phyloP scores from a whole-genome alignment of 2,113 vertebrate genomes.

The Coturnix japonica region DNA sequence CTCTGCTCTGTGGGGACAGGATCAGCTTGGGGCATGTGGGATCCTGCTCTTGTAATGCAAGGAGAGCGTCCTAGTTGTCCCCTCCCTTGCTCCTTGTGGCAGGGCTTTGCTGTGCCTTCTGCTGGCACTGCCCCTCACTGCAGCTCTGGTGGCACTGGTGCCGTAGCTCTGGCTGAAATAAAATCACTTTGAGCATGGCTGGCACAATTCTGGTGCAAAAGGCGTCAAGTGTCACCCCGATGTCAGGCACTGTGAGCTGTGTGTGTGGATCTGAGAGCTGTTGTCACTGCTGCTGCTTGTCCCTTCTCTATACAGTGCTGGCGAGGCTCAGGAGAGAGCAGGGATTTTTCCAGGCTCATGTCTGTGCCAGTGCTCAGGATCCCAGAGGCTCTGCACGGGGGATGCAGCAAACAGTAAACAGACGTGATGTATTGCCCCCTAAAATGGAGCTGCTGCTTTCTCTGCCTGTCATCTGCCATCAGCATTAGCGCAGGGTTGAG shows the following conservation, averaged over 20 bases:
- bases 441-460: constrained; percentile 53
- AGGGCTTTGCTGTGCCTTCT: accelerated
- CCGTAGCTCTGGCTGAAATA: neutral
- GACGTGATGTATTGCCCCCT: constrained; percentile 40
- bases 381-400: constrained; percentile 11
- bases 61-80: neutral
- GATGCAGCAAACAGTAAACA: constrained; percentile 41
- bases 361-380: constrained; percentile 3
- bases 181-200: accelerated
- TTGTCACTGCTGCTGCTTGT: neutral
- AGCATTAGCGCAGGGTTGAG: neutral
- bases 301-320: neutral
- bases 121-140: neutral
- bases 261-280: neutral
- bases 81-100: neutral
- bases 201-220: neutral
- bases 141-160: neutral
- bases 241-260: neutral
- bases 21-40: accelerated
- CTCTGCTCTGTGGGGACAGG: neutral
- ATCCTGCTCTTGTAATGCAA: accelerated
- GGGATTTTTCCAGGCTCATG: neutral
- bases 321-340: neutral
- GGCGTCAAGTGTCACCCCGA: neutral
- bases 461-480: constrained; percentile 47